Percentiles rank a stretch among this genome's conserved stretches.
These are phyloP conservation scores for Theristicus caerulescens DNA, from an alignment of 2,113 vertebrate species.

Conservation along the genomic window DNA sequence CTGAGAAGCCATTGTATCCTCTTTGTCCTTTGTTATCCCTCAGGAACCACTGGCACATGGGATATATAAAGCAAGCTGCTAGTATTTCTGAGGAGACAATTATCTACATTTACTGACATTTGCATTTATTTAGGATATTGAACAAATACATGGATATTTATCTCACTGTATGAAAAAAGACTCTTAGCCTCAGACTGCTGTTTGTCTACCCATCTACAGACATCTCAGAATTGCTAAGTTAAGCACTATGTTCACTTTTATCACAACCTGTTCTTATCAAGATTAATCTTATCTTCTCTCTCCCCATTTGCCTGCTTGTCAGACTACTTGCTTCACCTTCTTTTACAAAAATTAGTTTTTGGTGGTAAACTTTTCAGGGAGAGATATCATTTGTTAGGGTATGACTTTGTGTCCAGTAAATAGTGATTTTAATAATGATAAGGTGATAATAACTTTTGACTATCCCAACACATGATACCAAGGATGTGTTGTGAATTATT, in stretches of 20 bases:
- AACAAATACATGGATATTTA: neutral
- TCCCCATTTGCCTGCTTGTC: neutral
- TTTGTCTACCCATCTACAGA: neutral
- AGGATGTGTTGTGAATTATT: neutral
- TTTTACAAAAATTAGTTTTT: neutral
- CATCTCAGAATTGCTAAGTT: conserved; percentile 1
- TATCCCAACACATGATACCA: neutral
- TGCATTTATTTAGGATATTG: conserved; percentile 15
- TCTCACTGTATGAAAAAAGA: neutral
- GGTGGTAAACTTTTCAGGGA: neutral
- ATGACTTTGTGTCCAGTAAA: neutral
- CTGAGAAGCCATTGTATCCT: neutral
- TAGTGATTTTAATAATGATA: neutral
- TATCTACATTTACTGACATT: neutral
- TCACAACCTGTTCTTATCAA: conserved; percentile 31
- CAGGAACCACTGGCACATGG: neutral
- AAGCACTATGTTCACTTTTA: conserved; percentile 34
- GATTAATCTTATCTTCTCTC: neutral
- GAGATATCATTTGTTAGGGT: neutral
- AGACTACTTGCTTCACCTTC: conserved; percentile 4
- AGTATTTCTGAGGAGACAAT: neutral
- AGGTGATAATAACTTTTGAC: neutral
- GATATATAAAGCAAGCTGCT: neutral
- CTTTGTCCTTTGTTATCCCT: neutral
- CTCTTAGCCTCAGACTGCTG: neutral